phyloP scores from a whole-genome alignment of 1,140 invertebrate genomes.

The Amyelois transitella region DNA sequence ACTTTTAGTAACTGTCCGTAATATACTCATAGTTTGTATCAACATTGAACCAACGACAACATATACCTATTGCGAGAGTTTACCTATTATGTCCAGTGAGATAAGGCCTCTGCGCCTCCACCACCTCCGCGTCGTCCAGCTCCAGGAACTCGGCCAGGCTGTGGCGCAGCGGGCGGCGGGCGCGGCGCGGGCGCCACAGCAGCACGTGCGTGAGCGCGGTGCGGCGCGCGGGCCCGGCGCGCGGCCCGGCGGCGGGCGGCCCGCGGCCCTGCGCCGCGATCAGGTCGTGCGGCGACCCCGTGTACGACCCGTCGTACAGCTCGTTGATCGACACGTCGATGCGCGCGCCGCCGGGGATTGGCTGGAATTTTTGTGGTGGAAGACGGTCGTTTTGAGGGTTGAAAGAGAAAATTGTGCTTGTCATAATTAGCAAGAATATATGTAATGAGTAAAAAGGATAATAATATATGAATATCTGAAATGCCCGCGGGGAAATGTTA shows the following conservation, averaged over 20 bases:
- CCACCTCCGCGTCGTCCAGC: conserved; percentile 84
- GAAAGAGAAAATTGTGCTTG: no score
- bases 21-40: no score
- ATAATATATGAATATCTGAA: no score
- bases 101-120: conserved; percentile 86
- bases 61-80: no score
- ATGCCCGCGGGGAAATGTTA: no score
- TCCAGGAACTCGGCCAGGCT: conserved; percentile 90
- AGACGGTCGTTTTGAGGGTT: not conserved
- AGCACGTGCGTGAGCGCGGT: conserved; percentile 92
- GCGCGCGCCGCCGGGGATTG: conserved; percentile 87
- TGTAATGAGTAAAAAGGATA: no score
- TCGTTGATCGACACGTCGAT: conserved; percentile 98
- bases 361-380: conserved; percentile 61
- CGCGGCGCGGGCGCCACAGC: conserved; percentile 83
- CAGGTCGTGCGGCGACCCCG: conserved; percentile 94
- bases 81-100: conserved; percentile 93
- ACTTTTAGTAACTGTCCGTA: no score
- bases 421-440: no score
- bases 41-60: no score
- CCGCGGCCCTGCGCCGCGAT: conserved; percentile 80
- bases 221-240: conserved; percentile 88
- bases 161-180: conserved; percentile 78
- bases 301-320: conserved; percentile 95
- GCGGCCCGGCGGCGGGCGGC: conserved; percentile 81